phyloP scores from a whole-genome alignment of 2,888 invertebrate species.

The Tenthredo distinguenda region DNA sequence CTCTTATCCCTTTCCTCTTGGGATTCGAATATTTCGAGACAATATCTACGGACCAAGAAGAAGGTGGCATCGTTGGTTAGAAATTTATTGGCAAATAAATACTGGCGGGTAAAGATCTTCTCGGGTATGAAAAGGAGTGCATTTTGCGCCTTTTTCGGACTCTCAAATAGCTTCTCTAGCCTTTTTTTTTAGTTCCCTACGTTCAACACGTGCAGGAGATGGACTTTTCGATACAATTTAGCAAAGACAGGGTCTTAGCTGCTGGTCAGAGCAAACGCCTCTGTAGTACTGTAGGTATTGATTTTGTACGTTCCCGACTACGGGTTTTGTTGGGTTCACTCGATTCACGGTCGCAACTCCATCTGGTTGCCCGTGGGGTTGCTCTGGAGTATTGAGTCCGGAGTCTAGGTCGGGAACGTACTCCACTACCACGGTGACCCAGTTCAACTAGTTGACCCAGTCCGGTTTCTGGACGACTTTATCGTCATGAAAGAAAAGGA shows the following conservation, averaged over 20 bases:
- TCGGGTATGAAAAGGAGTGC: neutral
- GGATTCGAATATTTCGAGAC: neutral
- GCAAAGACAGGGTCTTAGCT: neutral
- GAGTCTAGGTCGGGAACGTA: constrained; percentile 28
- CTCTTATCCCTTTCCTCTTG: constrained; percentile 39
- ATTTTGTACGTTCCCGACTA: neutral
- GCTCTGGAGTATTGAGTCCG: neutral
- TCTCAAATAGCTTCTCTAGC: neutral
- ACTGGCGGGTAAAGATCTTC: neutral
- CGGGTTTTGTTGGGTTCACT: constrained; percentile 32
- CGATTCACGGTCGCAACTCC: constrained; percentile 46
- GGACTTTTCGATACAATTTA: neutral
- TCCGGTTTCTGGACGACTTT: neutral
- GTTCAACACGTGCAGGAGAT: neutral
- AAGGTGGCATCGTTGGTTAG: constrained; percentile 1
- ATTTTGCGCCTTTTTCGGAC: neutral
- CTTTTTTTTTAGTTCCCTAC: neutral
- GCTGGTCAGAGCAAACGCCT: neutral
- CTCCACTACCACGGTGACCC: constrained; percentile 16
- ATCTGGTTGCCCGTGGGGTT: constrained; percentile 32
- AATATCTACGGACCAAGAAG: constrained; percentile 12
- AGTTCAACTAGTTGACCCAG: neutral
- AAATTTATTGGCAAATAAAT: neutral
- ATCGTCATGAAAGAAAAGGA: neutral
- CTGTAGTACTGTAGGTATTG: constrained; percentile 3